Evolutionary conservation across 2,888 invertebrate species (phyloP).

Genomic region (Escarpia spicata): DNA sequence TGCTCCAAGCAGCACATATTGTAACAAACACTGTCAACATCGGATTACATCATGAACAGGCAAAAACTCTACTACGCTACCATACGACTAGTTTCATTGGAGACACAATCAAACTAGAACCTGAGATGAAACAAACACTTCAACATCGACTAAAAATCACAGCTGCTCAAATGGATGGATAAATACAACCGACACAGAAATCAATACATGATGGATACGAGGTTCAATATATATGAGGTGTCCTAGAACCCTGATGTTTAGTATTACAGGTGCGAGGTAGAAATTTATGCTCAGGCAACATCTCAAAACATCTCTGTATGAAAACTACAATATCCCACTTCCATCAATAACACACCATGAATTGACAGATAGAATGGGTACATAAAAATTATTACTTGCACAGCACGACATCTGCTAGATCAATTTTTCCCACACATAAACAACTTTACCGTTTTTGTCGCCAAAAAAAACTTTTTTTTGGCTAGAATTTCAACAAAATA

Average conservation of each 20-base stretch:
- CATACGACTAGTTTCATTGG: background rate
- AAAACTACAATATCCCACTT: background rate
- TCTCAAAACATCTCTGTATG: background rate
- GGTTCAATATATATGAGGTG: background rate
- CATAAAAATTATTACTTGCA: too few species aligned
- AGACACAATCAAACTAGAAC: background rate
- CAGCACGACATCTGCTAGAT: too few species aligned
- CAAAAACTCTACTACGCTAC: background rate
- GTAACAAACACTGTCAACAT: background rate
- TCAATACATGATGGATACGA: background rate
- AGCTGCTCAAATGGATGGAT: background rate
- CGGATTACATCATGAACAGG: background rate
- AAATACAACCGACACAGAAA: background rate
- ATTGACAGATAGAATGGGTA: too few species aligned
- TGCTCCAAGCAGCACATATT: background rate
- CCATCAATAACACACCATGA: too few species aligned
- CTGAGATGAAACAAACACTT: background rate
- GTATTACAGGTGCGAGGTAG: background rate
- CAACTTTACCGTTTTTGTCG: too few species aligned
- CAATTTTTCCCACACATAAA: too few species aligned
- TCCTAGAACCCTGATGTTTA: background rate
- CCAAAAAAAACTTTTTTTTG: too few species aligned
- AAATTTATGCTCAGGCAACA: background rate
- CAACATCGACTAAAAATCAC: background rate
- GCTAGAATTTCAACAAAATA: too few species aligned